Base-by-base conservation (phyloP, 2,797 vertebrate species). In the Anas acuta region DNA sequence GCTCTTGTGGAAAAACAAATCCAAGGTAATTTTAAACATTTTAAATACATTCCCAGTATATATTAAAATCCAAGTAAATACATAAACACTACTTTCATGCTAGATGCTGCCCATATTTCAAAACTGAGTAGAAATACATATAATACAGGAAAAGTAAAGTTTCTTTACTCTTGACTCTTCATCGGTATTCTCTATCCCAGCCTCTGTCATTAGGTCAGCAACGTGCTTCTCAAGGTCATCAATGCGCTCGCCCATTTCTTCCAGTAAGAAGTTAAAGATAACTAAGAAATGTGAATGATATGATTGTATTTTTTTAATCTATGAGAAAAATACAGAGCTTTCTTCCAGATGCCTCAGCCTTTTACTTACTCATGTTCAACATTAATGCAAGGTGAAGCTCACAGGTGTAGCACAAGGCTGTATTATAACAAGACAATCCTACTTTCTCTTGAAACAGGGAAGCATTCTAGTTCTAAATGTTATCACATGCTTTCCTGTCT, bases 211-310 rank as follows among this genome's bases (percentile, higher is more conserved):
- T 43, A 99, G 97, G 87, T 98, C 98, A 18, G 96, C 93, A 49
- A 99, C 98, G 2, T 98, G 97, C 89, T 97, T 99, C 96, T 99
- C 98, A 4, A 99, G 97, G 89, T 98, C 97, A n/a, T 94, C 96
- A 3, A 99, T 98, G 39, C 97, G 98, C 20, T 95, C 96, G 2
- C 98, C 99, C 98, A 99, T 99, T 96, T 99, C 98, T 94, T 98
- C 98, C 88, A 98, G 99, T 99, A 70, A 70, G 23, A 79, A 17
- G 97, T 98, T 97, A 98, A 98, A 97, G 98, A 97, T 21, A 84
- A 82, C 13, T 67, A 57, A 37, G 39, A 85, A 75, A 10, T 47
- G 30, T 47, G 28, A 61, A 19, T 33, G 35, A 4, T 16, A 8
- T 8, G 10, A 25, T 56, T 82, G 32, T 33, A 17, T 10, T 41